Evolutionary conservation across 2,113 vertebrate species (phyloP).

Genomic region (Pangasianodon hypophthalmus): DNA sequence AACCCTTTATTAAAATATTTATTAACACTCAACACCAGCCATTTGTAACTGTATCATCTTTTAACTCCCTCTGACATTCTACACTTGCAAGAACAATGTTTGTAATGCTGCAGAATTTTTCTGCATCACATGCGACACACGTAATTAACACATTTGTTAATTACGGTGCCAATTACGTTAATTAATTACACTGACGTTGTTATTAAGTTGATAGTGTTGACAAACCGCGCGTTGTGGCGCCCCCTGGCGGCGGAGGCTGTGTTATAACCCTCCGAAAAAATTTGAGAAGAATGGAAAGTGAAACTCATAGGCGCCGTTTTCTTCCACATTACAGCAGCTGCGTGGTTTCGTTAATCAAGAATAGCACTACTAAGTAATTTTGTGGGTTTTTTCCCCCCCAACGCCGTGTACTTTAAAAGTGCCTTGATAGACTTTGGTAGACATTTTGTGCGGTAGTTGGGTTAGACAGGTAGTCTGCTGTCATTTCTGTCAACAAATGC

Average conservation of each 20-base stretch:
- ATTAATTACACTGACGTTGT: background rate
- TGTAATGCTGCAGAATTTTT: background rate
- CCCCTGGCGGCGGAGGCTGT: slow-evolving; percentile 31
- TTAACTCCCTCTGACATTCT: too few species aligned
- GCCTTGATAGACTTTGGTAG: background rate
- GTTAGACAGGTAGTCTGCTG: background rate
- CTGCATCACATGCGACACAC: background rate
- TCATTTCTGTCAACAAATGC: background rate
- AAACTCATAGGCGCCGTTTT: slow-evolving; percentile 56
- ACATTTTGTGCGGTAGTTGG: background rate
- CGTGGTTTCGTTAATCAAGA: background rate
- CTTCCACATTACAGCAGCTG: background rate
- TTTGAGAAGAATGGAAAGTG: slow-evolving; percentile 66
- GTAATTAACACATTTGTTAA: background rate
- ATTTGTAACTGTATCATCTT: background rate
- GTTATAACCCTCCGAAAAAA: accelerated
- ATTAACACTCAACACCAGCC: background rate
- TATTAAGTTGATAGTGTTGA: background rate
- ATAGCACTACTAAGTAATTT: background rate
- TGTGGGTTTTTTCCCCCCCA: background rate
- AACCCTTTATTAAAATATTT: slow-evolving; percentile 23
- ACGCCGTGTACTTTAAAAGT: background rate
- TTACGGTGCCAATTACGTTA: too few species aligned
- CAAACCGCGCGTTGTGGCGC: background rate
- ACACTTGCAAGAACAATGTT: background rate